Evolutionary conservation across 2,888 invertebrate genomes (phyloP).

Genomic region (Dryobota labecula): DNA sequence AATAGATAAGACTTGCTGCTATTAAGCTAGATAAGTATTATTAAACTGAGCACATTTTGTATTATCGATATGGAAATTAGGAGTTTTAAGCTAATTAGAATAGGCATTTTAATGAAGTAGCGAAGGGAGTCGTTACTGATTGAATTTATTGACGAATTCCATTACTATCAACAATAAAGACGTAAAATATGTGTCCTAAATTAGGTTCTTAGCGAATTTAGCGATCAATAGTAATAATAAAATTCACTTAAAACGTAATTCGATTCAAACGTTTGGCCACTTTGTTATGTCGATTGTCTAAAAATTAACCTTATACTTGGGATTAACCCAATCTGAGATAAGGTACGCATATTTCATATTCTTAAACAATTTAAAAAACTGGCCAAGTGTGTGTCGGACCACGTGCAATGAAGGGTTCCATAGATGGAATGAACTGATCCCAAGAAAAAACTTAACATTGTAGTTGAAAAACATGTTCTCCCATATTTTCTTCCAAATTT

Average conservation of each 20-base stretch:
- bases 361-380: not conserved
- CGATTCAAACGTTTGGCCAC: not conserved
- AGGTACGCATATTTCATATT: not conserved
- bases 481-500: no score
- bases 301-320: not conserved
- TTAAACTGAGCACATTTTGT: slow-evolving; percentile 1
- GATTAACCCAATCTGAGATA: not conserved
- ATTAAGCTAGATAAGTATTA: slow-evolving; percentile 31
- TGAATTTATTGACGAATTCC: not conserved
- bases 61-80: not conserved
- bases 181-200: not conserved
- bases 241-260: no score
- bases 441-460: no score
- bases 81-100: slow-evolving; percentile 9
- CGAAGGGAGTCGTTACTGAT: not conserved
- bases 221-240: not conserved
- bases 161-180: not conserved
- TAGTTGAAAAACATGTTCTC: no score
- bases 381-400: not conserved
- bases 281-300: not conserved
- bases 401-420: no score
- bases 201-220: no score
- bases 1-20: slow-evolving; percentile 24
- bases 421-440: no score
- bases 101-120: no score